Percentiles rank a stretch among this genome's conserved stretches.
Conservation (phyloP, 2,113 vertebrate species). For the Cyanoramphus novaezelandiae region DNA sequence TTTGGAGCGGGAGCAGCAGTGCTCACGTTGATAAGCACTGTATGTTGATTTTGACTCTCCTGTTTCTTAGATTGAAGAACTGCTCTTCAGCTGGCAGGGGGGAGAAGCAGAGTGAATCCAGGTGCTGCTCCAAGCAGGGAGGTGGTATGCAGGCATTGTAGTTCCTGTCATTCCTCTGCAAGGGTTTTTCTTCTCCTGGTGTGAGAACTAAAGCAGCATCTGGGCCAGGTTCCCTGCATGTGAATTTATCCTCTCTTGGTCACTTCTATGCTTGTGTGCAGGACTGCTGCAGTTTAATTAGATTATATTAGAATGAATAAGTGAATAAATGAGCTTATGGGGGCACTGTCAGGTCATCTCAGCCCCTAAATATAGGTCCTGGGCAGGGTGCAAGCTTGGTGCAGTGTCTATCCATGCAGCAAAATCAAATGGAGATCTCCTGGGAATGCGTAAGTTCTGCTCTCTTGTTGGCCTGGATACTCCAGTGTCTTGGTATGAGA, state of each 20-base stretch:
- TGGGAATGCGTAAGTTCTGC: background rate
- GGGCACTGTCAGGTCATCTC: constrained; percentile 5
- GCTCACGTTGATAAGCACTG: rapidly evolving
- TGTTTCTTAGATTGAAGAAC: background rate
- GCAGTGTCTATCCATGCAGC: background rate
- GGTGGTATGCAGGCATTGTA: background rate
- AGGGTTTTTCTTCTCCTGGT: rapidly evolving
- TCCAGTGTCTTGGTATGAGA: background rate
- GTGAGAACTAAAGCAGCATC: background rate
- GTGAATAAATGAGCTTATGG: constrained; percentile 61
- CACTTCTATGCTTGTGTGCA: background rate
- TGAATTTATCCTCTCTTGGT: background rate
- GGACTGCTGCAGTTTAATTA: constrained; percentile 37
- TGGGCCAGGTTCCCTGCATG: background rate
- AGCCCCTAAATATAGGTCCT: constrained; percentile 40
- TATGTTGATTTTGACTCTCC: background rate
- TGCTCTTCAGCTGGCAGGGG: background rate
- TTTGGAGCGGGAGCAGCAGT: background rate
- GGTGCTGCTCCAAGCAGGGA: background rate
- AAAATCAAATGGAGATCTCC: background rate
- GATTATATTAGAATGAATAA: constrained; percentile 47
- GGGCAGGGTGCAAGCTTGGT: background rate
- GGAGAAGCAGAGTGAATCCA: background rate
- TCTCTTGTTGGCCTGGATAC: background rate
- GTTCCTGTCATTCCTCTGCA: background rate